These are phyloP conservation scores for Scomber colias DNA, from an alignment of 2,113 vertebrate genomes.

Conservation along the genomic window DNA sequence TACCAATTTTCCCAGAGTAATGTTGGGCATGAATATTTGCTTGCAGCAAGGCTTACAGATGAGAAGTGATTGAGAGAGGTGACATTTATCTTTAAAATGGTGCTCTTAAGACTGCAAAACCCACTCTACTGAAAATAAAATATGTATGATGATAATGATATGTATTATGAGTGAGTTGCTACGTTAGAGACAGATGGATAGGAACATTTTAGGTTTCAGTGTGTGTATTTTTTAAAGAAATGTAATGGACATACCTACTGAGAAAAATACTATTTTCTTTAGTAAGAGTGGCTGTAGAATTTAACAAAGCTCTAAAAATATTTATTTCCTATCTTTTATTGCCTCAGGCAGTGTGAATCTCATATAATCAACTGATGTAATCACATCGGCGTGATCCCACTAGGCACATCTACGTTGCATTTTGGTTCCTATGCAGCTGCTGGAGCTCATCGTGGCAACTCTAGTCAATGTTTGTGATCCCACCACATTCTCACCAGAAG, in stretches of 20 bases:
- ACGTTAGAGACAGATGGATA: background rate
- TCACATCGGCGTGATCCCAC: background rate
- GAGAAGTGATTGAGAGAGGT: background rate
- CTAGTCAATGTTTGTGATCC: too few species aligned
- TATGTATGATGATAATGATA: background rate
- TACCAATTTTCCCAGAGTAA: background rate
- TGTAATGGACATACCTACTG: background rate
- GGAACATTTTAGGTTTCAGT: background rate
- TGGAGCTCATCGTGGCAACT: too few species aligned
- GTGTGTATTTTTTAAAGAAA: background rate
- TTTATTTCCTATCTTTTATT: background rate
- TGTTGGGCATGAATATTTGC: background rate
- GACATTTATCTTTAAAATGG: slow-evolving; percentile 19
- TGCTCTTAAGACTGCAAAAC: slow-evolving; percentile 5
- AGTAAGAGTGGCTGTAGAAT: slow-evolving; percentile 5
- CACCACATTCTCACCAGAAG: too few species aligned
- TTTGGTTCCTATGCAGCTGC: too few species aligned
- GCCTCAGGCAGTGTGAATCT: slow-evolving; percentile 9
- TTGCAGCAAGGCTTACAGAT: background rate
- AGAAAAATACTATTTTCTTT: background rate
- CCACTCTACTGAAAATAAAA: slow-evolving; percentile 15
- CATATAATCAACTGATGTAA: background rate
- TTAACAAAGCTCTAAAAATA: background rate
- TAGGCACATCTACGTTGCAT: too few species aligned
- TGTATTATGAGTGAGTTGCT: background rate